A percentile compares a stretch with the other conserved stretches of the same genome.
These are phyloP conservation scores for Anolis carolinensis DNA, from an alignment of 2,113 vertebrate genomes.

Conservation along the genomic window DNA sequence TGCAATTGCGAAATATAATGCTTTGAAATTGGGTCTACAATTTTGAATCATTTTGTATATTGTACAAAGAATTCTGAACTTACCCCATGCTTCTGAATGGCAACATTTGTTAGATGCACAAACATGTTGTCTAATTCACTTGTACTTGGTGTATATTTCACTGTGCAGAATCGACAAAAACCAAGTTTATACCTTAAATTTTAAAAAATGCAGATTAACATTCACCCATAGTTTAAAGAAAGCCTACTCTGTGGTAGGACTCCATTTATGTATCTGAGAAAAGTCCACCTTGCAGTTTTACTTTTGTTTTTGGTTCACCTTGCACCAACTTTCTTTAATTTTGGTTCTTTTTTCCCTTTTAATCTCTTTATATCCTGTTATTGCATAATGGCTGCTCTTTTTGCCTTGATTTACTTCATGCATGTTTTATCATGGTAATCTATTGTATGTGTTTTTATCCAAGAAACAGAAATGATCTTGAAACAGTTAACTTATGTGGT, in stretches of 20 bases:
- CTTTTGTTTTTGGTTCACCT: not conserved
- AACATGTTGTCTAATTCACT: slow-evolving; percentile 99
- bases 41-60: not conserved
- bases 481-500: not conserved
- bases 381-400: not conserved
- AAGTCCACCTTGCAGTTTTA: not conserved
- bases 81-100: slow-evolving; percentile 97
- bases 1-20: no score
- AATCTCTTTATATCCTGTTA: no score
- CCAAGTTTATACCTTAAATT: slow-evolving; percentile 92
- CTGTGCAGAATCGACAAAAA: slow-evolving; percentile 97
- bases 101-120: slow-evolving; percentile 97
- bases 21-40: no score
- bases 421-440: not conserved
- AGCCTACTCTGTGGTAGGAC: not conserved
- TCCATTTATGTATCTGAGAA: not conserved
- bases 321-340: not conserved
- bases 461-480: not conserved
- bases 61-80: slow-evolving; percentile 45
- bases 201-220: slow-evolving; percentile 31
- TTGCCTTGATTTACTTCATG: not conserved
- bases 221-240: slow-evolving; percentile 8
- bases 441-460: not conserved
- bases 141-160: slow-evolving; percentile 96
- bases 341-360: no score